Evolutionary conservation across 2,797 vertebrate genomes (phyloP).

Genomic region (Bothrops alternatus): DNA sequence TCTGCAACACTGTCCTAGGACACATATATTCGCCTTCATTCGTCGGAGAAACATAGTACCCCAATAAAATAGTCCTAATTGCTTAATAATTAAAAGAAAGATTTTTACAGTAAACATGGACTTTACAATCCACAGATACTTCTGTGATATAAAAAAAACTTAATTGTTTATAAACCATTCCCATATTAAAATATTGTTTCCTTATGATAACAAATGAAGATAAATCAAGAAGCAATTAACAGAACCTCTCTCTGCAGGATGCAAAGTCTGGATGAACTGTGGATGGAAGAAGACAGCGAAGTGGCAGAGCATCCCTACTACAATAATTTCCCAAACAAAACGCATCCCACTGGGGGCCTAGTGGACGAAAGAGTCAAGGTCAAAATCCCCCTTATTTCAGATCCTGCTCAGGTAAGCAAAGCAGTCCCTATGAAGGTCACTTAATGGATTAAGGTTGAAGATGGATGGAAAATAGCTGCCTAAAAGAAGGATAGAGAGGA

Average conservation of each 20-base stretch:
- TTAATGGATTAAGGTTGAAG: not conserved
- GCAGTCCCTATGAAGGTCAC: not conserved
- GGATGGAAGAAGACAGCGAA: slow-evolving; percentile 88
- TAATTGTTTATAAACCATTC: not conserved
- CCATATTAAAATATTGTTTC: not conserved
- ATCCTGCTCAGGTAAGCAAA: slow-evolving; percentile 76
- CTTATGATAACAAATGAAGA: not conserved
- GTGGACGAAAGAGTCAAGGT: slow-evolving; percentile 81
- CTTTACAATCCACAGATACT: not conserved
- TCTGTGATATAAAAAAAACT: not conserved
- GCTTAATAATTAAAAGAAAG: not conserved
- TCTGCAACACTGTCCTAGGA: no score
- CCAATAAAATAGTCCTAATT: not conserved
- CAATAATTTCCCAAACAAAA: slow-evolving; percentile 92
- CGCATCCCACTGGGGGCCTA: slow-evolving; percentile 86
- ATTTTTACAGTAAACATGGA: not conserved
- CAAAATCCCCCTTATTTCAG: slow-evolving; percentile 69
- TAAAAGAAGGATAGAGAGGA: not conserved
- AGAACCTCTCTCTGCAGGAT: slow-evolving; percentile 71
- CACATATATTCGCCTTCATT: not conserved
- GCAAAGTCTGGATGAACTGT: slow-evolving; percentile 91
- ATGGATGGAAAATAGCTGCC: not conserved
- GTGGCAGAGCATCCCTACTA: slow-evolving; percentile 87
- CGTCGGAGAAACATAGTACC: not conserved
- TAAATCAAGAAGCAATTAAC: not conserved